These are phyloP conservation scores for Athrips mouffetella DNA, from an alignment of 2,888 invertebrate genomes.

Conservation along the genomic window DNA sequence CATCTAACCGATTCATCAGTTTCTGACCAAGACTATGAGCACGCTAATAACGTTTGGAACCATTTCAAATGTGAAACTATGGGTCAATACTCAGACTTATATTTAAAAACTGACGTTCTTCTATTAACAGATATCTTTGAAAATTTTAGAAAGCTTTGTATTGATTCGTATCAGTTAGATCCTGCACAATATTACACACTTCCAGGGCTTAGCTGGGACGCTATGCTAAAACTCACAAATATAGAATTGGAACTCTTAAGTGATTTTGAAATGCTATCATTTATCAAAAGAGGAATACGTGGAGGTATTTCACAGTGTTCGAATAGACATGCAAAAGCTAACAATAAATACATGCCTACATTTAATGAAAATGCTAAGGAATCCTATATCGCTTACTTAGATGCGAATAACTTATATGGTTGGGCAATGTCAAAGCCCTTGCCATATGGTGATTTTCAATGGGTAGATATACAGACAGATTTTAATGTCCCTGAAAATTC, in stretches of 20 bases:
- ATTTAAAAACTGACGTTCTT: too few relatives aligned
- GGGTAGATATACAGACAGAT: too few relatives aligned
- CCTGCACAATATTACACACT: too few relatives aligned
- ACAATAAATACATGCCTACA: too few relatives aligned
- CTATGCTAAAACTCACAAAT: too few relatives aligned
- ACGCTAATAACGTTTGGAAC: constrained; percentile 30
- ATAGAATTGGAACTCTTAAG: constrained; percentile 24
- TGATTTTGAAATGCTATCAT: constrained; percentile 26
- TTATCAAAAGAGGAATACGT: constrained; percentile 28
- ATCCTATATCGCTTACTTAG: constrained; percentile 33
- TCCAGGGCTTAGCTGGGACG: constrained; percentile 25
- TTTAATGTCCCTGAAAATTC: constrained; percentile 14
- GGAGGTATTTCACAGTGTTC: too few relatives aligned
- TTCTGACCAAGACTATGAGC: constrained; percentile 19
- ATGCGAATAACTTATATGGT: constrained; percentile 38
- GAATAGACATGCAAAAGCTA: too few relatives aligned
- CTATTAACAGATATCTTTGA: too few relatives aligned
- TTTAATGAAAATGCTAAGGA: constrained; percentile 26
- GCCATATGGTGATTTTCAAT: too few relatives aligned
- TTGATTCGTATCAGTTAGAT: constrained; percentile 27
- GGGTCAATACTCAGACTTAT: constrained; percentile 30
- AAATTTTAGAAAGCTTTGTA: constrained; percentile 24
- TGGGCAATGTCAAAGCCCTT: constrained; percentile 23
- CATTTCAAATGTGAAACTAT: constrained; percentile 14
- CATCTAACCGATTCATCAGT: constrained; percentile 17